Evolutionary conservation across 2,888 invertebrate genomes (phyloP), one percentile per base, ranked within the genome.

Genomic region (Rhagium mordax): DNA sequence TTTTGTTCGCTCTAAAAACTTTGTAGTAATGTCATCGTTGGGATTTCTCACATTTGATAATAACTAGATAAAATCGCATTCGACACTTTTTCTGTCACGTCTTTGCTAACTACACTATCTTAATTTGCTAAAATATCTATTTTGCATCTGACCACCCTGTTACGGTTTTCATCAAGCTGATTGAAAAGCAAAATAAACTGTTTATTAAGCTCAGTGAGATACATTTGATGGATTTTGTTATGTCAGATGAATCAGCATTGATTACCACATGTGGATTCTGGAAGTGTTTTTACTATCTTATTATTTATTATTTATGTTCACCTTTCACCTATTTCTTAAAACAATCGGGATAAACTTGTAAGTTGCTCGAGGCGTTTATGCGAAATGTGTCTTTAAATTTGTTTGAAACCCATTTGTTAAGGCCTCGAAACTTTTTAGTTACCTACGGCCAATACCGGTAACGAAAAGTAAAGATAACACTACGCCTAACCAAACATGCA

Each of bases 401-500:
- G 67, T 67, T 57, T 41, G 15, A 67, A 67, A 57, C 67, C 67
- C 29, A 53, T 67, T 67, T 67, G 41, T 67, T 55, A 33, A 13
- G 41, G 57, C 57, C 20, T 47, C 67, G 57, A 57, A 67, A 67
- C 55, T 67, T 67, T 53, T 41, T 61, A 70, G 62, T 64, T 64
- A 21, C 21, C 47, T 24, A 21, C 47, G 33, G 62, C 41, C 53
- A 60, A n/a, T n/a, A n/a, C n/a, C 51, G 33, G 53, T n/a, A 49
- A 69, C 61, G 61, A 61, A 67, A 55, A 57, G 67, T 53, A 53
- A 65, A 65, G 65, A 59, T 68, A 68, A 59, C 59, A 16, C 59
- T n/a, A 71, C 59, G 65, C 57, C 48, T 48, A 53, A 59, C 71
- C 64, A 59, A 71, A 66, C 59, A 65, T 66, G 66, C 57, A 66